phyloP scores from a whole-genome alignment of 2,113 vertebrate genomes.

The Penelope pileata region DNA sequence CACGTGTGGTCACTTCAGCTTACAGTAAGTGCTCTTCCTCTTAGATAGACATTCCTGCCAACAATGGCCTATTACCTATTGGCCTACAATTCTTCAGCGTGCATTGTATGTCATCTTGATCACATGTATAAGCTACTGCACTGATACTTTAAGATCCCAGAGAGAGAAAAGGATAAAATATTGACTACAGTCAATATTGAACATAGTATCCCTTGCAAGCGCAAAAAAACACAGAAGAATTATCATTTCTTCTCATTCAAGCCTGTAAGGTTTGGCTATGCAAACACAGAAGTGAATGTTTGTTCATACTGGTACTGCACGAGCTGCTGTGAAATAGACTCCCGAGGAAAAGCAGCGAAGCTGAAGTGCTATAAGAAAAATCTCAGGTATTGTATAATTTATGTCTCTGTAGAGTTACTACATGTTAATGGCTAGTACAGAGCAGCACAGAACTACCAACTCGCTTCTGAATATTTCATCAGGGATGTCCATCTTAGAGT shows the following conservation, averaged over 20 bases:
- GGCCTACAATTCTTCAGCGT: background rate
- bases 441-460: background rate
- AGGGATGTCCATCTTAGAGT: background rate
- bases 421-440: background rate
- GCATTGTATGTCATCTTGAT: background rate
- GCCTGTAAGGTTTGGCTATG: background rate
- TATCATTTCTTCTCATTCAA: background rate
- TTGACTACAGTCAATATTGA: background rate
- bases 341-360: background rate
- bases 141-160: background rate
- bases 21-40: background rate
- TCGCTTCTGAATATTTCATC: slow-evolving; percentile 26
- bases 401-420: background rate
- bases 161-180: background rate
- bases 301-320: background rate
- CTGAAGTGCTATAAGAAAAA: background rate
- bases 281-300: slow-evolving; percentile 1
- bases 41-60: background rate
- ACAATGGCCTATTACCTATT: background rate
- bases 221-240: background rate
- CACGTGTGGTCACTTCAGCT: background rate
- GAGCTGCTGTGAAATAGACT: slow-evolving; percentile 18
- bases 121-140: background rate
- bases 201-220: background rate
- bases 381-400: background rate